A percentile compares a stretch with the other conserved stretches of the same genome.
Conservation (phyloP, 64 coral and sea anemone species). For the Montipora sp. region DNA sequence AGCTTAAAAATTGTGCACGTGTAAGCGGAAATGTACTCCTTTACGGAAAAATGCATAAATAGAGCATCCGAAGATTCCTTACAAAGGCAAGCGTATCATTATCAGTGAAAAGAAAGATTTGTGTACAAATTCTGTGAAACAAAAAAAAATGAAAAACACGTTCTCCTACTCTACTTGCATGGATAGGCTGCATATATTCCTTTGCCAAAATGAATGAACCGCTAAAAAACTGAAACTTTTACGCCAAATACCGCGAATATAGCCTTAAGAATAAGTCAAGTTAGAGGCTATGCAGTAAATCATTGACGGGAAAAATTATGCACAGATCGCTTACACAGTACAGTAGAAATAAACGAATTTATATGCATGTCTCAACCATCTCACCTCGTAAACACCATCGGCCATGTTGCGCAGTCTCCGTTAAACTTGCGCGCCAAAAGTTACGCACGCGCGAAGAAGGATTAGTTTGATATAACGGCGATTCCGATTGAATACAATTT, state of each 20-base stretch:
- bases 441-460: slow-evolving; percentile 67
- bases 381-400: slow-evolving; percentile 93
- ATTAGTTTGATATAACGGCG: not conserved
- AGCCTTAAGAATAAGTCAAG: not conserved
- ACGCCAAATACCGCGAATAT: not conserved
- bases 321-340: slow-evolving; percentile 2
- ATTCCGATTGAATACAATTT: not conserved
- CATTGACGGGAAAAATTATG: not conserved
- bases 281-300: not conserved
- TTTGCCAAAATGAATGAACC: slow-evolving; percentile 10
- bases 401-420: slow-evolving; percentile 93
- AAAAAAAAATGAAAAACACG: not conserved
- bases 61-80: not conserved
- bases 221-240: not conserved
- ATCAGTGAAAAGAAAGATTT: not conserved
- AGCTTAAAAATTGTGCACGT: not conserved
- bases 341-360: not conserved
- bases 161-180: too few species aligned
- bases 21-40: not conserved
- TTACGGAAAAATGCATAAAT: not conserved
- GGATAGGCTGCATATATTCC: too few species aligned
- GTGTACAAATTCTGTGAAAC: not conserved
- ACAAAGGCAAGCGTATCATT: not conserved
- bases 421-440: slow-evolving; percentile 97
- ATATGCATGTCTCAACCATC: not conserved